phyloP scores from a whole-genome alignment of 2,888 invertebrate species.

The Eupithecia tripunctaria region DNA sequence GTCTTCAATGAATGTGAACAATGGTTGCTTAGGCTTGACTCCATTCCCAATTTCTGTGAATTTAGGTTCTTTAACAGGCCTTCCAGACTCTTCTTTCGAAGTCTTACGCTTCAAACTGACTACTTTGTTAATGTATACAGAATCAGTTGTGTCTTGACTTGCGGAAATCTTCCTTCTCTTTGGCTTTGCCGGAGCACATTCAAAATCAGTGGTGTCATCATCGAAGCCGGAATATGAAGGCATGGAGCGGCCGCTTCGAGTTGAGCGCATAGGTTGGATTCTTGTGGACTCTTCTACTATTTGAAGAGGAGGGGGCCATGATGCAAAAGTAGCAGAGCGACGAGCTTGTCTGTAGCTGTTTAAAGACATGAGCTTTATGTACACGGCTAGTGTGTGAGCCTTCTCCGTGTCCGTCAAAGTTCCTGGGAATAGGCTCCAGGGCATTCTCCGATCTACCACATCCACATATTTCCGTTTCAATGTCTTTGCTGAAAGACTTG shows the following conservation, averaged over 20 bases:
- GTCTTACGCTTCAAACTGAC: conserved; percentile 74
- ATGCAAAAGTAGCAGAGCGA: conserved; percentile 65
- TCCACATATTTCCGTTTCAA: conserved; percentile 72
- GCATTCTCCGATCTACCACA: conserved; percentile 75
- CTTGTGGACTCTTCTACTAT: conserved; percentile 74
- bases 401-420: conserved; percentile 70
- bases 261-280: conserved; percentile 69
- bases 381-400: conserved; percentile 73
- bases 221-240: conserved; percentile 77
- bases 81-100: conserved; percentile 66
- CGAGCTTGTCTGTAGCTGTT: conserved; percentile 74
- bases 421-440: conserved; percentile 76
- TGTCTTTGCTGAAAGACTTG: conserved; percentile 52
- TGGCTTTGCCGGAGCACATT: conserved; percentile 70
- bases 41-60: conserved; percentile 52
- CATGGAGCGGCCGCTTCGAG: conserved; percentile 74
- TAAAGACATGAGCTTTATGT: conserved; percentile 76
- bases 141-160: conserved; percentile 61
- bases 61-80: conserved; percentile 67
- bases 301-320: conserved; percentile 77
- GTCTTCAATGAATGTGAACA: conserved; percentile 65
- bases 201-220: conserved; percentile 77
- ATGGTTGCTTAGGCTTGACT: conserved; percentile 57
- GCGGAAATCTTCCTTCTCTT: conserved; percentile 72
- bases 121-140: conserved; percentile 66